A percentile compares a stretch with the other conserved stretches of the same genome.
These are phyloP conservation scores for Harpalus rubripes DNA, from an alignment of 2,888 invertebrate genomes.

Conservation along the genomic window DNA sequence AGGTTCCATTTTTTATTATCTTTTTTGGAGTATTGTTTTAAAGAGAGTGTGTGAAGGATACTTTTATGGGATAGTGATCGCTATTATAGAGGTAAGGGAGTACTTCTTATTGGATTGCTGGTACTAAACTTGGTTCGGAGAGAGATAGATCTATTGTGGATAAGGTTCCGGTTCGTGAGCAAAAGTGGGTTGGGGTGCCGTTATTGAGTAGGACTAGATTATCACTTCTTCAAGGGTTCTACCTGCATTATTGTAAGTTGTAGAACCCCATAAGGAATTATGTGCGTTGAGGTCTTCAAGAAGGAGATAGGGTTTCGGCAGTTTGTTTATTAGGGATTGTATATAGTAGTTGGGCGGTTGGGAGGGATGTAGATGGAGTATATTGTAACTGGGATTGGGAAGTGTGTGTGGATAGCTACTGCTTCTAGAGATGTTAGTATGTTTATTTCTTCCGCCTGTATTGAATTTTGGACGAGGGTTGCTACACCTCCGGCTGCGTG, in stretches of 20 bases:
- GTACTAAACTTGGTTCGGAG: neutral
- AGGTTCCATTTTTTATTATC: conserved; percentile 3
- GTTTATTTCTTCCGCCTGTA: conserved; percentile 11
- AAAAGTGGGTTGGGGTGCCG: conserved; percentile 19
- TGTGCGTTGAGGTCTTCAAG: conserved; percentile 4
- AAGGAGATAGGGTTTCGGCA: conserved; percentile 10
- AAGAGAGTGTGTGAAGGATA: neutral
- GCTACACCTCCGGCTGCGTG: conserved; percentile 15
- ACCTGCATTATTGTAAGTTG: conserved; percentile 4
- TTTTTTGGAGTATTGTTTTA: too few species aligned
- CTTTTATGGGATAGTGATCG: neutral
- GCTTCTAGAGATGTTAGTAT: conserved; percentile 14
- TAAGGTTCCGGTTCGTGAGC: conserved; percentile 17
- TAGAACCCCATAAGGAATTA: conserved; percentile 29
- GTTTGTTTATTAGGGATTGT: conserved; percentile 18
- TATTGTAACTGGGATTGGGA: neutral
- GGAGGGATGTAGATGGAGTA: conserved; percentile 55
- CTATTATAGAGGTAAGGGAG: neutral
- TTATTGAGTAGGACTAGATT: conserved; percentile 19
- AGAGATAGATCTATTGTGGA: conserved; percentile 29
- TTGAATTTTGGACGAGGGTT: neutral
- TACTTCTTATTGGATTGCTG: neutral
- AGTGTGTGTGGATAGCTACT: conserved; percentile 1
- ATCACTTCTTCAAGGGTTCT: conserved; percentile 23
- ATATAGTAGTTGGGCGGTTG: neutral